These are phyloP conservation scores for Callyntrura sp. DNA, from an alignment of 2,888 invertebrate species.

Conservation along the genomic window DNA sequence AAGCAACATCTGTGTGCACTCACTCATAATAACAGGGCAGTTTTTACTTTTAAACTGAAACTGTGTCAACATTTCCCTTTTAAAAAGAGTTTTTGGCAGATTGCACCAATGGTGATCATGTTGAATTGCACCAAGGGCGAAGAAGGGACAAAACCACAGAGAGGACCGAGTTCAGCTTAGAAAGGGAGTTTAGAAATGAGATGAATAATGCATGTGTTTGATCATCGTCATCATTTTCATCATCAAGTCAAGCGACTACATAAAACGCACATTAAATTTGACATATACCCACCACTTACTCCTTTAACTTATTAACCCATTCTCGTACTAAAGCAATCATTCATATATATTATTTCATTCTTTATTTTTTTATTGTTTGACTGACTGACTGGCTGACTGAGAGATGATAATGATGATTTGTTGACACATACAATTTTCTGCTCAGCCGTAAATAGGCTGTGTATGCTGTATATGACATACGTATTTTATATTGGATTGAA, in stretches of 20 bases:
- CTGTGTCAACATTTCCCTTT: constrained; percentile 21
- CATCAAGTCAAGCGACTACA: constrained; percentile 6
- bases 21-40: neutral
- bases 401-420: constrained; percentile 62
- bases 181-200: neutral
- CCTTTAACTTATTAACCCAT: constrained; percentile 61
- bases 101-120: neutral
- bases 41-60: constrained; percentile 16
- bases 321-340: constrained; percentile 47
- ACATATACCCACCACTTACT: constrained; percentile 29
- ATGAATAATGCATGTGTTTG: constrained; percentile 35
- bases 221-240: neutral
- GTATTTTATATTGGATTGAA: no score
- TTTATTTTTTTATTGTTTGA: neutral
- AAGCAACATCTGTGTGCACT: neutral
- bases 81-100: neutral
- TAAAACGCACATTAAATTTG: neutral
- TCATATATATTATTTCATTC: constrained; percentile 8
- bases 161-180: neutral
- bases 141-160: neutral
- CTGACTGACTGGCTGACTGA: no score
- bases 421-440: constrained; percentile 67
- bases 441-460: constrained; percentile 9
- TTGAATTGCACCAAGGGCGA: neutral
- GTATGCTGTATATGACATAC: no score